phyloP scores from a whole-genome alignment of 2,113 vertebrate species.

The Chaetodon auriga region DNA sequence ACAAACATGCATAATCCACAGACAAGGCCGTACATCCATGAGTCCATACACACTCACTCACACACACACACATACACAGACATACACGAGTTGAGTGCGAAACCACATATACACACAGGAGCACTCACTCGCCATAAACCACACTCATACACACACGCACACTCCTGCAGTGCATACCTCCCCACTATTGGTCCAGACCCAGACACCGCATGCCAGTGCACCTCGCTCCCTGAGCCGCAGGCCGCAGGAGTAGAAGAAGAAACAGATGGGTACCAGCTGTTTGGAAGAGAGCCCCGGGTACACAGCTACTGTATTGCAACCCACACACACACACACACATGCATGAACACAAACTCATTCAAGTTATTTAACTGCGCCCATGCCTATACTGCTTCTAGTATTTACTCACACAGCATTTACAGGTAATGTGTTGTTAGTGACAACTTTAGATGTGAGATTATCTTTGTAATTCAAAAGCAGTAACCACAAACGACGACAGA shows the following conservation, averaged over 20 bases:
- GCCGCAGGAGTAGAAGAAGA: constrained; percentile 74
- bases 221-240: constrained; percentile 77
- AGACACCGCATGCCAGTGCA: constrained; percentile 81
- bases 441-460: constrained; percentile 9
- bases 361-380: constrained; percentile 54
- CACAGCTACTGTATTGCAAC: constrained; percentile 81
- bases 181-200: constrained; percentile 69
- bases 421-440: constrained; percentile 35
- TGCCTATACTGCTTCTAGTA: constrained; percentile 29
- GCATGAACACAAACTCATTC: constrained; percentile 49
- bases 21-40: constrained; percentile 12
- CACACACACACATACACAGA: constrained; percentile 40
- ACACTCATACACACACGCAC: constrained; percentile 71
- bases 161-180: constrained; percentile 73
- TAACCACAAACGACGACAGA: neutral
- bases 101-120: constrained; percentile 70
- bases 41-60: constrained; percentile 27
- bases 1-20: constrained; percentile 28
- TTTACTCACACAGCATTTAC: constrained; percentile 45
- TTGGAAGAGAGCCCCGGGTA: constrained; percentile 78
- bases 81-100: constrained; percentile 40
- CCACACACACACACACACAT: constrained; percentile 51
- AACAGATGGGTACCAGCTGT: constrained; percentile 86
- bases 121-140: constrained; percentile 63
- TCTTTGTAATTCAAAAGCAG: neutral